Conservation (phyloP, 1,140 invertebrate genomes). For the Trichonephila clavipes region DNA sequence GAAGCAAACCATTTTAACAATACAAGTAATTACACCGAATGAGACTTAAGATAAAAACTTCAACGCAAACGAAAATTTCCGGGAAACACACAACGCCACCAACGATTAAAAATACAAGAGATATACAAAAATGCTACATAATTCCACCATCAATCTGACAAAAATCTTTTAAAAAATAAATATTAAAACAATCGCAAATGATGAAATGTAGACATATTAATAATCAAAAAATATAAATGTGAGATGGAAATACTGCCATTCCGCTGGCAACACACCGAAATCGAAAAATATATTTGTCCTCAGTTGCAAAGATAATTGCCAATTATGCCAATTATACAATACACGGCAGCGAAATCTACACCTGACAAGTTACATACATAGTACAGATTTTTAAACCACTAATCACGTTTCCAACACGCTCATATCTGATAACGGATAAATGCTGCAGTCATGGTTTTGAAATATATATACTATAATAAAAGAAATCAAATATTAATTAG, state of each 20-base stretch:
- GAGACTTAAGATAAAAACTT: background rate
- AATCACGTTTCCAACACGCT: slow-evolving; percentile 34
- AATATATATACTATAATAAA: slow-evolving; percentile 1
- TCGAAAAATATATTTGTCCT: background rate
- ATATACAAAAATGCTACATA: slow-evolving; percentile 1
- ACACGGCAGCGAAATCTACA: slow-evolving; percentile 15
- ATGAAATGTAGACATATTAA: background rate
- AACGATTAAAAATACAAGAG: background rate
- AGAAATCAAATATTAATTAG: slow-evolving; percentile 7
- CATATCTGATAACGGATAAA: slow-evolving; percentile 3
- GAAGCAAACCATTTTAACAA: background rate
- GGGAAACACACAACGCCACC: too few relatives aligned
- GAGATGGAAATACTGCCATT: background rate
- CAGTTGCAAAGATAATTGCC: slow-evolving; percentile 28
- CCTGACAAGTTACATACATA: background rate
- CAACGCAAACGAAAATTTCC: too few relatives aligned
- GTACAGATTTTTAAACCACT: background rate
- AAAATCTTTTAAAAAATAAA: background rate
- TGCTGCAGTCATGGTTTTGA: slow-evolving; percentile 2
- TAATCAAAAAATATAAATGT: background rate
- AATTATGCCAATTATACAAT: background rate
- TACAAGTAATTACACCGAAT: background rate
- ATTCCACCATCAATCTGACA: background rate
- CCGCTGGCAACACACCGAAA: background rate
- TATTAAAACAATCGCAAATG: background rate